Evolutionary conservation across 2,113 vertebrate species (phyloP).

Genomic region (human): DNA sequence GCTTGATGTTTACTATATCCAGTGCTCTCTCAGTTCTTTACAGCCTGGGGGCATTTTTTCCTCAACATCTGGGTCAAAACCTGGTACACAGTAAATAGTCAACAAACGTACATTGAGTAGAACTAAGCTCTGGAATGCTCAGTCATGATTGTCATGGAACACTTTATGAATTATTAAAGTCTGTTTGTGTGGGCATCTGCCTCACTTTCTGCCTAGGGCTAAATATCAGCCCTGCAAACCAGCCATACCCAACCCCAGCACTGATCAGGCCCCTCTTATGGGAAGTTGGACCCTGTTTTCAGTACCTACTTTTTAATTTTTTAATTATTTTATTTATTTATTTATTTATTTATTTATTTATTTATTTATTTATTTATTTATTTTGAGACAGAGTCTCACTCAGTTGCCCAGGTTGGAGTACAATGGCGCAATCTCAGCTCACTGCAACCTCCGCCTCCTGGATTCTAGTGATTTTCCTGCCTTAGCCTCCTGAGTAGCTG

Average conservation of each 20-base stretch:
- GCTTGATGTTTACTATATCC: not conserved
- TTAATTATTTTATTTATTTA: no score
- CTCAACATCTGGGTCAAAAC: not conserved
- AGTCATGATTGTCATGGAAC: not conserved
- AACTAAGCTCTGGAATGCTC: conserved; percentile 9
- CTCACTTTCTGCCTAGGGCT: not conserved
- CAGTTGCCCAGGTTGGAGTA: no score
- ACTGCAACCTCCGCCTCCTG: no score
- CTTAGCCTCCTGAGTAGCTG: no score
- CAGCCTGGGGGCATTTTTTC: not conserved
- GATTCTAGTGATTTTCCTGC: no score
- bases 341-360: no score
- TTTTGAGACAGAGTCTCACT: no score
- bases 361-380: no score
- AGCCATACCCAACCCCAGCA: not conserved
- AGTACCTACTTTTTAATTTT: not conserved
- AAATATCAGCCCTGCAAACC: not conserved
- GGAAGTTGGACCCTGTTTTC: not conserved
- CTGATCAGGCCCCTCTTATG: not conserved
- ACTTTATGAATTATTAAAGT: not conserved
- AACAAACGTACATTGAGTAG: not conserved
- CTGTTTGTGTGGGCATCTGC: not conserved
- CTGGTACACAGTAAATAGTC: not conserved
- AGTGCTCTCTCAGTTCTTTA: not conserved
- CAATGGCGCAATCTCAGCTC: no score